These are phyloP conservation scores for Nymphicus hollandicus DNA, from an alignment of 2,113 vertebrate genomes.

Conservation along the genomic window DNA sequence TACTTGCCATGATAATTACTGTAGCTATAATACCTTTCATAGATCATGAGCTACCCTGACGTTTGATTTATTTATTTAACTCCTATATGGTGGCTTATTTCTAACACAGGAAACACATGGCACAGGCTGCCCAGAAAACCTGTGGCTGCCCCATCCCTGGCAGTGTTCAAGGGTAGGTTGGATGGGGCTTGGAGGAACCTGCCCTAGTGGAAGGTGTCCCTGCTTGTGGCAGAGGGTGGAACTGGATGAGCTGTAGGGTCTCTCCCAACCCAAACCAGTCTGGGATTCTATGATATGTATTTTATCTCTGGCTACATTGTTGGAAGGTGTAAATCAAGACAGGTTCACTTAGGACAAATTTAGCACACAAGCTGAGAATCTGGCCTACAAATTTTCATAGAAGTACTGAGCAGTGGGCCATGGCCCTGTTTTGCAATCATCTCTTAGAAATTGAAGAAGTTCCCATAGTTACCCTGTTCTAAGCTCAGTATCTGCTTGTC, in stretches of 20 bases:
- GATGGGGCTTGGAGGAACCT: not conserved
- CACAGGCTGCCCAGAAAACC: not conserved
- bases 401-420: not conserved
- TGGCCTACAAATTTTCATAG: not conserved
- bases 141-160: not conserved
- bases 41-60: not conserved
- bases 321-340: not conserved
- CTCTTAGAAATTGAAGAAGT: not conserved
- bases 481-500: not conserved
- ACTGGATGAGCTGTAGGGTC: not conserved
- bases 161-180: not conserved
- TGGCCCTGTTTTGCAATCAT: not conserved
- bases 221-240: not conserved
- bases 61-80: not conserved
- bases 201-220: not conserved
- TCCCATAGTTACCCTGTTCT: not conserved
- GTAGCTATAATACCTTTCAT: not conserved
- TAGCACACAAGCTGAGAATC: not conserved
- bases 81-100: not conserved
- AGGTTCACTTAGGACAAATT: not conserved
- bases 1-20: not conserved
- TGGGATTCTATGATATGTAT: not conserved
- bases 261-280: not conserved
- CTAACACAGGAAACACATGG: not conserved
- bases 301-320: not conserved